Evolutionary conservation across 2,888 invertebrate genomes (phyloP), one percentile per base, ranked within the genome.

Genomic region (Lottia gigantea): DNA sequence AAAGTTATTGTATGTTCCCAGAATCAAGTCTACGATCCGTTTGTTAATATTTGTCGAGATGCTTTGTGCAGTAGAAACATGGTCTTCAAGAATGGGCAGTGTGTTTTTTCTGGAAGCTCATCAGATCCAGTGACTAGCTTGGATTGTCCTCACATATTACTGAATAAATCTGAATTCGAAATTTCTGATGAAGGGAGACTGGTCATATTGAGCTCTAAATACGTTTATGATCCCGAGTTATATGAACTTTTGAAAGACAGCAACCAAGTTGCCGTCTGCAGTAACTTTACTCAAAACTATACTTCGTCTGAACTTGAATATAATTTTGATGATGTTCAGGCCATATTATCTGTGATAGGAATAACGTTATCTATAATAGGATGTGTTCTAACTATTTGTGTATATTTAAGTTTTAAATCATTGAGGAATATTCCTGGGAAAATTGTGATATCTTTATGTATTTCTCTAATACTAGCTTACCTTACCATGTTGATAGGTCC

Each of bases 341-440:
- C 70, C 1, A 74, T 75, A 62, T 46, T 93, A 66, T 92, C 92
- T 15, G 88, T 93, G 64, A 90, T 92, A 77, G 92, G 92, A 64
- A 92, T 93, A 12, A 89, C 93, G 15, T 92, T 91, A 14, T 91
- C 91, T 0, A 84, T 90, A 62, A 75, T 90, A 31, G 90, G 90
- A 76, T 83, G 91, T 4, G 70, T 89, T 23, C 76, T 90, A 7
- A 90, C 90, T 74, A 83, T 91, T 19, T 74, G 88, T 3, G 90
- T 90, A 0, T 90, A 90, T 78, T 77, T 86, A 40, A 71, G 89
- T 23, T 87, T 91, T 23, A 88, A 90, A 0, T 89, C 90, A 66
- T 83, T 91, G 62, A 85, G 90, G 62, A 91, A 91, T 78, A 83
- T 90, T 46, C 90, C 90, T 4, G 91, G 91, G 23, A 90, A 90